Evolutionary conservation across 2,888 invertebrate species (phyloP), one percentile per base, ranked within the genome.

Genomic region (Drosophila gaucha): DNA sequence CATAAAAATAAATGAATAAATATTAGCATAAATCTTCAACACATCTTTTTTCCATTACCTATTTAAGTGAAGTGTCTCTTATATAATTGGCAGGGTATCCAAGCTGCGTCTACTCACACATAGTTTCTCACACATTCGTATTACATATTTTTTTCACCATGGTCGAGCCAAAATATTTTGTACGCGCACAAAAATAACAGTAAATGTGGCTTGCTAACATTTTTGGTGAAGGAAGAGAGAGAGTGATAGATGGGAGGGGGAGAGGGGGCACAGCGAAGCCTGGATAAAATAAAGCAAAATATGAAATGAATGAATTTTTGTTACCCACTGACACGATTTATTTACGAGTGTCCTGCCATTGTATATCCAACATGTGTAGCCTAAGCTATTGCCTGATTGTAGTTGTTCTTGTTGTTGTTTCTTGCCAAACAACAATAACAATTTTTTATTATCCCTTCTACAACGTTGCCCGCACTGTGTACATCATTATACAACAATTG

Each of bases 401-500:
- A 38, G 28, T 67, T 71, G 44, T 55, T 63, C 14, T 55, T 67
- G 38, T 55, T 68, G 24, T 30, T 73, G 49, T 30, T 69, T 54
- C 30, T 50, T 60, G 63, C 54, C 26, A 28, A 67, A 63, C 74
- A 67, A 74, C 85, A 74, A 83, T 80, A 83, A 84, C 80, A 84
- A 74, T 86, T 88, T 82, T 78, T 83, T 83, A 87, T 88, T 89
- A 89, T 88, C 85, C 78, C 66, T 80, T 73, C 78, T 88, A 69
- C 65, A 66, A 64, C 56, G 65, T 59, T 56, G 67, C 52, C 60
- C 68, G 85, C 63, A 77, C 87, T 88, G 84, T 80, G 74, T 88
- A 80, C 89, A 88, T 83, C 85, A 83, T 83, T 83, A 87, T 87
- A 83, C 87, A 88, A 83, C 89, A 87, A 83, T 83, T 88, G 89